Evolutionary conservation across 2,113 vertebrate species (phyloP).

Genomic region (Scortum barcoo): DNA sequence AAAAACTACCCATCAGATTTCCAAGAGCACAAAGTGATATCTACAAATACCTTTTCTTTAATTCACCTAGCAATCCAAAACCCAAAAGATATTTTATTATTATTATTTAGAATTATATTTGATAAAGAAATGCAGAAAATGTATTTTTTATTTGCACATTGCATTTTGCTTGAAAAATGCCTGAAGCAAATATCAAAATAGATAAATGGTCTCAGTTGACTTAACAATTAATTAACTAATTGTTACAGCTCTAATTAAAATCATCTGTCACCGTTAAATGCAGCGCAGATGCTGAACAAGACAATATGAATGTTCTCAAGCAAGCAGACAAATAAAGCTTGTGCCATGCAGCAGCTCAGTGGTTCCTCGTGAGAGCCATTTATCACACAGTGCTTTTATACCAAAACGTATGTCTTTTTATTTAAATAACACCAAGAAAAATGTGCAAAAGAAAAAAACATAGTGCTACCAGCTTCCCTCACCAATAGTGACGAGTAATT

Average conservation of each 20-base stretch:
- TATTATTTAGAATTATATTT: too few species aligned
- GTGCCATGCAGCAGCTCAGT: not conserved
- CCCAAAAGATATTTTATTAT: too few species aligned
- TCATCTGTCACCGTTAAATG: not conserved
- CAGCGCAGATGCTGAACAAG: not conserved
- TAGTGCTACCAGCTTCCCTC: conserved; percentile 53
- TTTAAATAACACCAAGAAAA: not conserved
- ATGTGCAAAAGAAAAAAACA: conserved; percentile 8
- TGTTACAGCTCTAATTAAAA: not conserved
- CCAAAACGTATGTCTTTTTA: not conserved
- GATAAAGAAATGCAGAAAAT: too few species aligned
- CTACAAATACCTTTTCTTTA: too few species aligned
- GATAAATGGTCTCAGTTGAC: too few species aligned
- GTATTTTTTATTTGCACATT: too few species aligned
- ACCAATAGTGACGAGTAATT: conserved; percentile 44
- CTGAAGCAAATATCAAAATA: too few species aligned
- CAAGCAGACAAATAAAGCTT: not conserved
- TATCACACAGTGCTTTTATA: not conserved
- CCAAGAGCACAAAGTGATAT: too few species aligned
- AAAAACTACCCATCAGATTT: too few species aligned
- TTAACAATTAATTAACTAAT: not conserved
- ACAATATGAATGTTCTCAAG: conserved; percentile 1
- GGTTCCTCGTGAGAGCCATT: not conserved
- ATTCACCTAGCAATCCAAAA: too few species aligned
- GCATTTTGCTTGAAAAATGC: too few species aligned